Base-by-base conservation (phyloP, 2,113 vertebrate species). In the Glareola pratincola region DNA sequence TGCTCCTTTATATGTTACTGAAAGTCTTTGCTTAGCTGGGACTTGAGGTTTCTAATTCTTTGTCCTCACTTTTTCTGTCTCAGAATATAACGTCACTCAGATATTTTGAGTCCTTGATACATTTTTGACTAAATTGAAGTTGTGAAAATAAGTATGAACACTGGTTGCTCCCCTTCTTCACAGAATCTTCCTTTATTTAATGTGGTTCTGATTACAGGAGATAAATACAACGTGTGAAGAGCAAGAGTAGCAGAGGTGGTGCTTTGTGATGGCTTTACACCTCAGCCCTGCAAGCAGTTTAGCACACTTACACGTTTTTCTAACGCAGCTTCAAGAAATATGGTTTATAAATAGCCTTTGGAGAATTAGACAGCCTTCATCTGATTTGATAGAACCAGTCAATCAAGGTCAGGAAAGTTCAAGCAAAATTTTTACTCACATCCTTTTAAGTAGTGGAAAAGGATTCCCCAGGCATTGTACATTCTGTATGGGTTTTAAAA, bases 321-420 rank as follows among this genome's bases (percentile, higher is more conserved):
- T 81, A 85, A 60, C 51, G 60, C 60, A 96, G 10, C 47, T 92
- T 92, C 84, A 87, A 94, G 73, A 92, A 91, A n/a, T 30, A 12
- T 2, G 4, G 14, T 85, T 92, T 95, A 72, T 95, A 91, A 96
- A 82, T 82, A 95, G 57, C 51, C 77, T 95, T 60, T 87, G 39
- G 73, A 95, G 80, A 87, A 56, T 64, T 59, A 75, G 48, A 24
- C 66, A 20, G 8, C 62, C 45, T 80, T 73, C 27, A 16, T 83
- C 30, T 93, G 69, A 66, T 90, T 50, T 72, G 81, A 68, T 60
- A 82, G 69, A 93, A 68, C 30, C 36, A 79, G 74, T 88, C 48
- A 94, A 2, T 94, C 76, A 75, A 88, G 74, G 66, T 85, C 73
- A 48, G 88, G 51, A 85, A 89, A 88, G 27, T 66, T 79, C 18